Base-by-base conservation (phyloP, 2,888 invertebrate species). In the Leptopilina myrica region DNA sequence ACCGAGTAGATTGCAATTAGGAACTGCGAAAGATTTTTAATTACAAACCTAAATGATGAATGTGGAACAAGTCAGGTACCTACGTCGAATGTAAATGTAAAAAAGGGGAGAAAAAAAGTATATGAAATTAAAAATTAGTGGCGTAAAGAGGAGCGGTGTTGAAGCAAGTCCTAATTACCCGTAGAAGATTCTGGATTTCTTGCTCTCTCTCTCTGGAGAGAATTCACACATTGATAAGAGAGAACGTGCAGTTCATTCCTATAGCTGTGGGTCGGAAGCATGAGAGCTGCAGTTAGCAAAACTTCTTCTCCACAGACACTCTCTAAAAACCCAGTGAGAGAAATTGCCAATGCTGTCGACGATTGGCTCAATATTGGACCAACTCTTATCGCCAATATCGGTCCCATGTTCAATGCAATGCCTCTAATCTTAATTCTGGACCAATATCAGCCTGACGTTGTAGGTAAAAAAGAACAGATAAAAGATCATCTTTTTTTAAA, bases 151-250 rank as follows among this genome's bases (percentile, higher is more conserved):
- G 75, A 76, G 77, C 64, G 77, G 66, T 59, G 73, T 46, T 14
- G 33, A 46, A 78, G 73, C 73, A 77, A 79, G 79, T 77, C 66
- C 77, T 26, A 53, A 73, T 73, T 73, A 73, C 73, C 56, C 53
- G 53, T n/a, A 56, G 73, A 53, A 73, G 73, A 73, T 73, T 56
- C 73, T 56, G 33, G n/a, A 56, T 53, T 73, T 73, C 56, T 73
- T 73, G 53, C 73, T 56, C 73, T 73, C 69, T 53, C 73, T 56
- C 73, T 73, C 69, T 53, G 26, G 73, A 56, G 40, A 33, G 56
- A 20, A n/a, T 56, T 73, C 73, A 53, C 73, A 73, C 73, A 73
- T 73, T 56, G 53, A 53, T 73, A 73, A 56, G 53, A 53, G 53
- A 9, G 33, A 73, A 73, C 53, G 73, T 73, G 53, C 43, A 8